phyloP scores from a whole-genome alignment of 2,888 invertebrate genomes.

The Geophilus truncorum region DNA sequence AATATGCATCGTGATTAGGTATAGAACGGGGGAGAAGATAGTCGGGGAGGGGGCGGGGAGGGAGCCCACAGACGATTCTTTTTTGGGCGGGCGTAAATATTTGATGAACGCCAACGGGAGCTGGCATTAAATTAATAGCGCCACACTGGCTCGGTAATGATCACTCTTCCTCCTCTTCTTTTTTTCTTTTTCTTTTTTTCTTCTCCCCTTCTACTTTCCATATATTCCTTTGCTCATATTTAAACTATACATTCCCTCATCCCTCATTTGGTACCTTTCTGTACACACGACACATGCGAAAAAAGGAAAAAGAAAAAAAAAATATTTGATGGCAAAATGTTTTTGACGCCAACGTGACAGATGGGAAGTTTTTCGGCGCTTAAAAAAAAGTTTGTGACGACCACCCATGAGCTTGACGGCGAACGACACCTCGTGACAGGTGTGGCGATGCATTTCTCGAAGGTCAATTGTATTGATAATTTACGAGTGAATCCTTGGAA shows the following conservation, averaged over 20 bases:
- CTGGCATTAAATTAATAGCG: constrained; percentile 35
- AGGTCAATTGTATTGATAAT: constrained; percentile 27
- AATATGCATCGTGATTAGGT: constrained; percentile 31
- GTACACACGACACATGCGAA: too few relatives aligned
- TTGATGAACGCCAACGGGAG: constrained; percentile 33
- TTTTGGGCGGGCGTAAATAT: constrained; percentile 30
- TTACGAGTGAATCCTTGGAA: constrained; percentile 24
- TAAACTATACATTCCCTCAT: constrained; percentile 11
- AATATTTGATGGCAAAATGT: neutral
- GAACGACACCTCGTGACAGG: constrained; percentile 24
- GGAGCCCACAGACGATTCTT: constrained; percentile 29
- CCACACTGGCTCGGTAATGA: constrained; percentile 25
- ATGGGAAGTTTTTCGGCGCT: too few relatives aligned
- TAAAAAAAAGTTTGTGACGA: neutral
- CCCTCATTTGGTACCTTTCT: neutral
- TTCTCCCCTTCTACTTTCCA: neutral
- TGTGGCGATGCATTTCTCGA: constrained; percentile 12
- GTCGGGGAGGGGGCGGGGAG: neutral
- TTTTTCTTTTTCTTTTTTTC: neutral
- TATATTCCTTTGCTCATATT: constrained; percentile 22
- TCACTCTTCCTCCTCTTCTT: neutral
- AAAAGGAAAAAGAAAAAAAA: neutral
- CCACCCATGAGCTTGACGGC: neutral
- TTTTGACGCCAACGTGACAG: neutral
- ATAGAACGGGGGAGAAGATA: constrained; percentile 15